Base-by-base conservation (phyloP, 1,140 invertebrate species). In the Prorops nasuta region DNA sequence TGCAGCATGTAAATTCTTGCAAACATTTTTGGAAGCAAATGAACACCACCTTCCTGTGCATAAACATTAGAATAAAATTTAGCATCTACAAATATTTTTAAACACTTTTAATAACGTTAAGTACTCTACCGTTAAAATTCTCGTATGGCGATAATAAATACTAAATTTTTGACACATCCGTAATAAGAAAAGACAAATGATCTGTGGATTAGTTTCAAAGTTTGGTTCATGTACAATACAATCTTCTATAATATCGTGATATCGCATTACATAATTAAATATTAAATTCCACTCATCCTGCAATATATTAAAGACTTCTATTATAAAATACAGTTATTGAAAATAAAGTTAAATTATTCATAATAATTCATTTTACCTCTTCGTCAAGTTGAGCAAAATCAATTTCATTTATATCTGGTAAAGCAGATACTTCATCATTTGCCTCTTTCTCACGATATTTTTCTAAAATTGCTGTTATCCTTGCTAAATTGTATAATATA, bases 241-340 rank as follows among this genome's bases (percentile, higher is more conserved):
- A 28, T 67, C 77, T n/a, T 76, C 73, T 21, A 89, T 54, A 1
- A 85, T 47, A 24, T 79, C 62, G n/a, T 84, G 83, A 65, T 83
- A 84, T 32, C 75, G 73, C 17, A 87, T 60, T 35, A 89, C 77
- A 50, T 81, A 87, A 44, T 81, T 83, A 61, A 80, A 87, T 34
- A 88, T 65, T 3, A 90, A 58, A 49, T 79, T 76, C 88, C 87
- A 90, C 76, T 90, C 87, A 53, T 86, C 85, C 86, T 86, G 57
- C 10, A 73, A 72, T 32, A 46, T 43, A 51, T 22, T 31, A 46
- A 17, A 47, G 10, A 15, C 17, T 18, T 54, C 0, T 34, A 41
- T 12, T n/a, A 9, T 22, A n/a, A 2, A 39, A 12, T 1, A 42
- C n/a, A 18, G 12, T n/a, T 32, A 12, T 18, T 14, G 14, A 44